Conservation (phyloP, 2,113 vertebrate species). For the Athene noctua region DNA sequence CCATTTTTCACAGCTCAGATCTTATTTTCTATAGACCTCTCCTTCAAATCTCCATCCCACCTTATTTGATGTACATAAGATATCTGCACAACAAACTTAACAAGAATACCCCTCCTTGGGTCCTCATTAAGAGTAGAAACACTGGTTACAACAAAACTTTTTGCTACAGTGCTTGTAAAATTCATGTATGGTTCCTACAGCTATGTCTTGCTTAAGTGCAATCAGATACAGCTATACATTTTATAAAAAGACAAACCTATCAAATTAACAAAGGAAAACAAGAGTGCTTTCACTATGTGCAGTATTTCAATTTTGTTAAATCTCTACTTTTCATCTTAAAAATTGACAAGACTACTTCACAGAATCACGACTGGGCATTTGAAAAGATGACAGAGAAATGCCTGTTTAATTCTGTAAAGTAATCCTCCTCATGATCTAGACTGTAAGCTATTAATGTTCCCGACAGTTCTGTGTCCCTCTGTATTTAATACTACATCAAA, state of each 20-base stretch:
- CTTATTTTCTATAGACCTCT: neutral
- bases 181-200: constrained; percentile 56
- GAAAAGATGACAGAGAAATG: neutral
- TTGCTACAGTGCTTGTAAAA: neutral
- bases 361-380: neutral
- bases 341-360: neutral
- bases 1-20: neutral
- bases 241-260: constrained; percentile 50
- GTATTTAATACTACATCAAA: neutral
- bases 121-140: neutral
- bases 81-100: neutral
- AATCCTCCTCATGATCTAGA: constrained; percentile 1
- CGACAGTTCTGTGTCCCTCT: neutral
- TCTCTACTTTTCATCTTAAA: neutral
- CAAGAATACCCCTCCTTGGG: neutral
- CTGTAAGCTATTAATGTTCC: neutral
- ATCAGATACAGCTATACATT: constrained; percentile 50
- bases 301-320: neutral
- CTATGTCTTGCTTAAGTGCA: constrained; percentile 49
- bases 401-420: constrained; percentile 15
- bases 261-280: constrained; percentile 41
- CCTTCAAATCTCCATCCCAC: neutral
- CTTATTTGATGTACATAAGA: neutral
- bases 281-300: neutral
- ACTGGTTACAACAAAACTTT: neutral